Percentiles rank a stretch among this genome's conserved stretches.
Conservation (phyloP, 2,113 vertebrate species). For the Thalassoma bifasciatum region DNA sequence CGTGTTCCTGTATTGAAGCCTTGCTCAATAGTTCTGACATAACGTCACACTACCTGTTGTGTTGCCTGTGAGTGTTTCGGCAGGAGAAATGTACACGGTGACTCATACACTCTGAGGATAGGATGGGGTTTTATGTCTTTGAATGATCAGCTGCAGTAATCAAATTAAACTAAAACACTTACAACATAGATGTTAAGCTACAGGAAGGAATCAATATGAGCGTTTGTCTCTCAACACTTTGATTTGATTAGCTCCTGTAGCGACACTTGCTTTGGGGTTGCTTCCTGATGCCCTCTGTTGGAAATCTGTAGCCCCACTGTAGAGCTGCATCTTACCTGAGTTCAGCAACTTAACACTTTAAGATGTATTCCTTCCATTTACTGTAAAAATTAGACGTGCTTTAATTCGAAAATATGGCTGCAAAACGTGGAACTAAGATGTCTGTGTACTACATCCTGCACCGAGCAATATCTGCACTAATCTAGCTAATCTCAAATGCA, state of each 20-base stretch:
- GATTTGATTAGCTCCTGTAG: constrained; percentile 33
- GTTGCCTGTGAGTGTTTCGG: constrained; percentile 10
- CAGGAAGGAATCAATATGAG: constrained; percentile 9
- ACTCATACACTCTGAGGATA: background rate
- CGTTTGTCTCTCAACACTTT: background rate
- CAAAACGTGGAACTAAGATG: background rate
- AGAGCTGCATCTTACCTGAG: background rate
- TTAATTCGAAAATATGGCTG: background rate
- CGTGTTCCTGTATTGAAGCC: constrained; percentile 4
- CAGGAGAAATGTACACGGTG: background rate
- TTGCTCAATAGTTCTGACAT: constrained; percentile 3
- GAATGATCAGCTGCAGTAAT: too few species aligned
- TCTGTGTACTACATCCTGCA: constrained; percentile 19
- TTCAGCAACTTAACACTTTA: background rate
- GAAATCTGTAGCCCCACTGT: constrained; percentile 8
- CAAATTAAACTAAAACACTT: background rate
- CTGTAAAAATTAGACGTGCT: background rate
- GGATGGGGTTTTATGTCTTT: too few species aligned
- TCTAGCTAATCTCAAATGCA: constrained; percentile 26
- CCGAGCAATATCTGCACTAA: constrained; percentile 19
- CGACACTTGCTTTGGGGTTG: background rate
- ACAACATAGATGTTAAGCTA: background rate
- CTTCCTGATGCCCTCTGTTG: constrained; percentile 46
- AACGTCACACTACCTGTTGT: constrained; percentile 23
- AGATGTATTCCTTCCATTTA: background rate